Evolutionary conservation across 2,888 invertebrate species (phyloP), one percentile per base, ranked within the genome.

Genomic region (Oasisia sp.): DNA sequence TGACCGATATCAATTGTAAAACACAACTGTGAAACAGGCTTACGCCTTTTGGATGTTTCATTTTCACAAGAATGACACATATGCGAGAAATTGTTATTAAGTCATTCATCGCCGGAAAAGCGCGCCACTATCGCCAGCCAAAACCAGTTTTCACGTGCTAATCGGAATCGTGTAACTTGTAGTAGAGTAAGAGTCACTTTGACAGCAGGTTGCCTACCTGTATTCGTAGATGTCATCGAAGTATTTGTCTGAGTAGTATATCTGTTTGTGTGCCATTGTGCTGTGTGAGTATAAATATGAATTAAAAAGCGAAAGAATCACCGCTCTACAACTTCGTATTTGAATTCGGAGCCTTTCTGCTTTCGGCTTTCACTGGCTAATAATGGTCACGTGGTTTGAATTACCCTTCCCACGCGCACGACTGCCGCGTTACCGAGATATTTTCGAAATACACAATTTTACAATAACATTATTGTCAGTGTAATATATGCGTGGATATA

Each of bases 231-330:
- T 90, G 56, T 92, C 93, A 92, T 93, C 93, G 32, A 89, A 38
- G 90, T 93, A 93, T 93, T 93, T 93, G 74, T 93, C 93, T n/a
- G 93, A 93, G 89, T 93, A 93, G 38, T 92, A 93, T 32, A 92
- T 93, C 89, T 93, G 91, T 56, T 92, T 93, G 45, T 92, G 91
- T 27, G 92, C 90, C 93, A 93, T 93, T 45, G 92, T 93, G 38
- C 38, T 38, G 38, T 38, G 38, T 38, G n/a, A 14, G 32, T 32
- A 90, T 8, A 90, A 90, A 90, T 90, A 91, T 45, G 74, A 74
- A 27, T 74, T 74, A 74, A 27, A 74, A 74, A 74, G 74, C 74
- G 74, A 74, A 27, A 74, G 74, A 74, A 74, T 27, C 74, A 74
- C 74, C 74, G 7, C 74, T 74, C 74, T n/a, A 74, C 74, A 19